Evolutionary conservation across 1,140 invertebrate species (phyloP), one percentile per base, ranked within the genome.

Genomic region (Philopotamus ludificatus): DNA sequence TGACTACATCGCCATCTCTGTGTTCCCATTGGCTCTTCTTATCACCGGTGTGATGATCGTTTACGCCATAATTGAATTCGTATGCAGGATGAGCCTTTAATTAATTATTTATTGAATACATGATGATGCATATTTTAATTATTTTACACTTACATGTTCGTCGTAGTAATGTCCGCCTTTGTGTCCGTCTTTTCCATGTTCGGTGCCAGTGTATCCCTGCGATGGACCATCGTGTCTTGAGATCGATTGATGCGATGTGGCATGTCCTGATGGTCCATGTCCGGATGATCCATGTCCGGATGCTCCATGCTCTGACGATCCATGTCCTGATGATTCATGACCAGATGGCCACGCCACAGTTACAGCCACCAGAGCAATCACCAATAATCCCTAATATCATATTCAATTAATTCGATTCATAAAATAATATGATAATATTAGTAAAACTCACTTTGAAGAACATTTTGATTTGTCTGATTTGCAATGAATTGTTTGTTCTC

Each of bases 61-160:
- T 82, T 9, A 88, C 83, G 21, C 82, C 83, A 73, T 88, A 88
- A 62, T 82, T 84, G 68, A 85, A 87, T 63, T 80, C 81, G 71
- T 87, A 87, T 22, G 71, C 66, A 4, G 71, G 71, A 50, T 73
- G 66, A 54, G 68, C 63, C 60, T 72, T 7, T 1, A 58, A 58
- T 2, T 8, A 12, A 44, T 18, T 66, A n/a, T n/a, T n/a, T n/a
- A n/a, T n/a, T n/a, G n/a, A n/a, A n/a, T n/a, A n/a, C n/a, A n/a
- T n/a, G n/a, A n/a, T n/a, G n/a, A n/a, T n/a, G n/a, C n/a, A n/a
- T n/a, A n/a, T n/a, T n/a, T n/a, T n/a, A n/a, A n/a, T n/a, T n/a
- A n/a, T n/a, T n/a, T n/a, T n/a, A n/a, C n/a, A n/a, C 25, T 53
- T 58, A 58, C 54, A 42, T 58, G 34, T 58, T 60, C 58, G 23